These are phyloP conservation scores for Drosophila nannoptera DNA, from an alignment of 1,140 invertebrate genomes.

Conservation along the genomic window DNA sequence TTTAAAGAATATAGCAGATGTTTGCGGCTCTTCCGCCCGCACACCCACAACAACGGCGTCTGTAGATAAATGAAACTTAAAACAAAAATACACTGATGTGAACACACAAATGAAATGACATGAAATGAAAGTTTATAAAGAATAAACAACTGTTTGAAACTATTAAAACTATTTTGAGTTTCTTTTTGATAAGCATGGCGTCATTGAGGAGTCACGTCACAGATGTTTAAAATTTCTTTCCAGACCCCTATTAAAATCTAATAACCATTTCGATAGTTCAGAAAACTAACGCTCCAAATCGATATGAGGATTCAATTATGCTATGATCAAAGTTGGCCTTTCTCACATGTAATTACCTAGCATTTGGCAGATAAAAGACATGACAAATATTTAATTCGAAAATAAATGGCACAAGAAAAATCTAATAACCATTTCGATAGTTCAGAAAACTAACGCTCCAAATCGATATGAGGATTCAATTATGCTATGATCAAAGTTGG, in stretches of 20 bases:
- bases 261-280: background rate
- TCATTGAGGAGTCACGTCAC: too few species aligned
- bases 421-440: background rate
- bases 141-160: conserved; percentile 77
- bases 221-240: too few species aligned
- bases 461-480: conserved; percentile 1
- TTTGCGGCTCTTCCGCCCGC: conserved; percentile 20
- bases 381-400: conserved; percentile 11
- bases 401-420: conserved; percentile 18
- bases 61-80: conserved; percentile 41
- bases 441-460: conserved; percentile 2
- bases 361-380: background rate
- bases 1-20: conserved; percentile 45
- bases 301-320: background rate
- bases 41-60: conserved; percentile 34
- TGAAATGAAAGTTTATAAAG: conserved; percentile 73
- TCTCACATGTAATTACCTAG: background rate
- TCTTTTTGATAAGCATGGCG: too few species aligned
- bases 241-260: background rate
- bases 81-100: conserved; percentile 43
- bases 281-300: conserved; percentile 4
- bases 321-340: conserved; percentile 10
- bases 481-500: conserved; percentile 8
- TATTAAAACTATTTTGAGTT: conserved; percentile 30
- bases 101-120: conserved; percentile 56